Evolutionary conservation across 2,113 vertebrate species (phyloP).

Genomic region (Pseudopodoces humilis): DNA sequence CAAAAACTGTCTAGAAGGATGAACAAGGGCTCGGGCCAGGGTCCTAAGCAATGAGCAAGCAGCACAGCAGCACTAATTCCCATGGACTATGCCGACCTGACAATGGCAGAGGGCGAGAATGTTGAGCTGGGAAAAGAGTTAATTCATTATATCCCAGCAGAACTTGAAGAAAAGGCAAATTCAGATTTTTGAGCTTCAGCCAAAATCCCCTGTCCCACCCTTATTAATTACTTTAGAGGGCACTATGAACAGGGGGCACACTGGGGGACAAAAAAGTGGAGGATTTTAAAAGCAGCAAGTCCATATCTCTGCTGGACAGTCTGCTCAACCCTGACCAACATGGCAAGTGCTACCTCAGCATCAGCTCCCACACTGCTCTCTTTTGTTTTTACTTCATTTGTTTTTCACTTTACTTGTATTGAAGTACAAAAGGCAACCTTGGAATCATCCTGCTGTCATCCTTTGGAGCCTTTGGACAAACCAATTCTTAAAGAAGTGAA

Average conservation of each 20-base stretch:
- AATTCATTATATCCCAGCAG: not conserved
- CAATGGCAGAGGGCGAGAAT: not conserved
- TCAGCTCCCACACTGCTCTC: not conserved
- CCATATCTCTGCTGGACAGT: not conserved
- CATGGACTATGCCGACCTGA: not conserved
- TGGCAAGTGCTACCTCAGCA: not conserved
- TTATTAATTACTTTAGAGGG: not conserved
- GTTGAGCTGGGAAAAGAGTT: not conserved
- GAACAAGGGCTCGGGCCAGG: not conserved
- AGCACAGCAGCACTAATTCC: not conserved
- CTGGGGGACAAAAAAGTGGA: not conserved
- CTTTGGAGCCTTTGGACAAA: not conserved
- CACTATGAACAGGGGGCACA: not conserved
- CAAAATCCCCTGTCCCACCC: not conserved
- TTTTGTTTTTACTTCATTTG: not conserved
- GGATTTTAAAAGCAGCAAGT: not conserved
- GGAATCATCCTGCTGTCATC: not conserved
- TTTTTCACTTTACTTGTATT: not conserved
- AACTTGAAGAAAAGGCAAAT: not conserved
- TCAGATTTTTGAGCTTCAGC: not conserved
- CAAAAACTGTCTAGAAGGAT: not conserved
- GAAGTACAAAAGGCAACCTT: not conserved
- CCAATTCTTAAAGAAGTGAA: not conserved
- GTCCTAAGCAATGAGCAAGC: not conserved
- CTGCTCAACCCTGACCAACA: not conserved